Evolutionary conservation across 2,888 invertebrate species (phyloP).

Genomic region (Tachystola acroxantha): DNA sequence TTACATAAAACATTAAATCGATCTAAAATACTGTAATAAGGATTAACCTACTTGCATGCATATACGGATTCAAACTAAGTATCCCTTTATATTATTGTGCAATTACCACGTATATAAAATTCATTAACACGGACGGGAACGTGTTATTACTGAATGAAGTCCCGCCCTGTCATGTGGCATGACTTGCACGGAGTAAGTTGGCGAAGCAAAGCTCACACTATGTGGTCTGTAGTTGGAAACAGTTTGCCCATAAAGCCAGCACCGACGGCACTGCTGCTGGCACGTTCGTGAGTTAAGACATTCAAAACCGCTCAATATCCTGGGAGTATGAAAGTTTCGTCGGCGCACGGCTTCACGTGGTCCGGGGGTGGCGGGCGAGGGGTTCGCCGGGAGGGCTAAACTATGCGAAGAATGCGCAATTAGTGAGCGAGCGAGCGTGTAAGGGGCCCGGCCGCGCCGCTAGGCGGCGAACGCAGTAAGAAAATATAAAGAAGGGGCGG

Average conservation of each 20-base stretch:
- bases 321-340: slow-evolving; percentile 76
- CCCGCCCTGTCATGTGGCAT: slow-evolving; percentile 2
- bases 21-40: no score
- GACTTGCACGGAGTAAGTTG: slow-evolving; percentile 24
- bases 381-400: slow-evolving; percentile 86
- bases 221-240: slow-evolving; percentile 54
- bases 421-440: slow-evolving; percentile 90
- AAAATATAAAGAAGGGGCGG: slow-evolving; percentile 85
- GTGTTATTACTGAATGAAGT: slow-evolving; percentile 5
- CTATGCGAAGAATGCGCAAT: slow-evolving; percentile 98
- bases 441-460: slow-evolving; percentile 79
- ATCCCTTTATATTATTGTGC: no score
- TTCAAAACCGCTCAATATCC: slow-evolving; percentile 79
- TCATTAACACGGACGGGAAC: background rate
- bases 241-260: slow-evolving; percentile 64
- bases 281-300: slow-evolving; percentile 77
- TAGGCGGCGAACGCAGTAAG: slow-evolving; percentile 80
- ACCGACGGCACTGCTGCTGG: slow-evolving; percentile 47
- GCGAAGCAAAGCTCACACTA: slow-evolving; percentile 31
- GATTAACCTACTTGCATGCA: no score
- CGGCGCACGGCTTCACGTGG: slow-evolving; percentile 77
- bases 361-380: slow-evolving; percentile 73
- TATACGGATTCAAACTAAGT: no score
- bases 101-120: background rate
- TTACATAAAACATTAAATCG: no score